These are phyloP conservation scores for Drosophila monieri DNA, from an alignment of 2,888 invertebrate species.

Conservation along the genomic window DNA sequence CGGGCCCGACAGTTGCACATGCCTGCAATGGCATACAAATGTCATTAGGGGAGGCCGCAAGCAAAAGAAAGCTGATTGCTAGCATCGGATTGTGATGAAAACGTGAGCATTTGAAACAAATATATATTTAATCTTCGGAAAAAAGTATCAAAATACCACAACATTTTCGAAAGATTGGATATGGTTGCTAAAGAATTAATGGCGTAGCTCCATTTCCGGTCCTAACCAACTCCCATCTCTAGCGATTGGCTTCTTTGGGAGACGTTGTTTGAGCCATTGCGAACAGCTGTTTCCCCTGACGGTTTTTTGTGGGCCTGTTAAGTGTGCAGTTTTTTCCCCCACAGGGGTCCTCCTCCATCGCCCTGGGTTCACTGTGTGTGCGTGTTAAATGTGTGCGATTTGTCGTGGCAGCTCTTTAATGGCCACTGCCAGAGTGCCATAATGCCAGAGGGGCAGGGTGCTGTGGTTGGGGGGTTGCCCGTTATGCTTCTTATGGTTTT, in stretches of 20 bases:
- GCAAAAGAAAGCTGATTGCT: conserved; percentile 39
- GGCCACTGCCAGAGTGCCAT: conserved; percentile 55
- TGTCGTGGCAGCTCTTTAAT: conserved; percentile 77
- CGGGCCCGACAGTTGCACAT: conserved; percentile 51
- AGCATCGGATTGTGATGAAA: conserved; percentile 23
- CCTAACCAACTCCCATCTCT: conserved; percentile 47
- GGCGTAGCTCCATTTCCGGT: neutral
- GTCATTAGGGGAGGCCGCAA: conserved; percentile 64
- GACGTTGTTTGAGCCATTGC: conserved; percentile 68
- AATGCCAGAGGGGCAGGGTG: neutral
- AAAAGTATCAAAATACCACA: neutral
- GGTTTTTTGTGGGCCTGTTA: conserved; percentile 65
- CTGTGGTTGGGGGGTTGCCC: conserved; percentile 28
- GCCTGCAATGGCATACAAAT: conserved; percentile 58
- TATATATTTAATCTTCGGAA: neutral
- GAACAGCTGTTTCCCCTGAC: conserved; percentile 65
- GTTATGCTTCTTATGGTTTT: conserved; percentile 75
- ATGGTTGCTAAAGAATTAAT: neutral
- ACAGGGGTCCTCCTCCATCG: conserved; percentile 19
- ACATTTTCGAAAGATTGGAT: neutral
- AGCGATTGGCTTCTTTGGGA: conserved; percentile 45
- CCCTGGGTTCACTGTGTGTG: conserved; percentile 30
- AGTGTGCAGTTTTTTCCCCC: conserved; percentile 71
- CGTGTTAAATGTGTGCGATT: conserved; percentile 76
- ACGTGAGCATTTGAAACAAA: conserved; percentile 17